Conservation (phyloP, 53 echinoderm and acorn worm species). For the Crossaster papposus region DNA sequence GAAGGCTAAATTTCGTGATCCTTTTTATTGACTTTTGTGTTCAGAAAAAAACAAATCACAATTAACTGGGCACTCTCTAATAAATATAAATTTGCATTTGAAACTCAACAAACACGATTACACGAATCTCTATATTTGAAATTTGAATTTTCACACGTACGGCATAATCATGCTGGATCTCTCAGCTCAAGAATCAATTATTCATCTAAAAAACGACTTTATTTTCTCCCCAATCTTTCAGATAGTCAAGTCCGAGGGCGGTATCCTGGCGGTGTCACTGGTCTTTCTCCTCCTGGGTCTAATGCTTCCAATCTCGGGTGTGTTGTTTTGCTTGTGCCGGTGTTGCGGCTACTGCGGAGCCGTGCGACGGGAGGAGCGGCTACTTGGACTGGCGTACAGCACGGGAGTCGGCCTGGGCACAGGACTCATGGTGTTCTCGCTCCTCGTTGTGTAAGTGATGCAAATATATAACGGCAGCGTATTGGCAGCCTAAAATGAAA, state of each 20-base stretch:
- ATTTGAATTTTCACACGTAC: too few species aligned
- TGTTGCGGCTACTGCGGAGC: constrained; percentile 23
- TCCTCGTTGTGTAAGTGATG: constrained; percentile 27
- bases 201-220: too few species aligned
- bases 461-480: not conserved
- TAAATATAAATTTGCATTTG: too few species aligned
- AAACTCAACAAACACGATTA: too few species aligned
- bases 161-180: too few species aligned
- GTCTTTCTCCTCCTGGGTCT: constrained; percentile 17
- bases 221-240: not conserved
- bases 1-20: too few species aligned
- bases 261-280: constrained; percentile 28
- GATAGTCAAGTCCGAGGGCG: constrained; percentile 43
- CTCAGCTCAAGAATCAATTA: too few species aligned
- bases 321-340: constrained; percentile 37
- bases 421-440: not conserved
- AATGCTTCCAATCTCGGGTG: constrained; percentile 31
- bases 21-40: too few species aligned
- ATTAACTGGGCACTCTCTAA: too few species aligned
- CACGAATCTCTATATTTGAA: too few species aligned
- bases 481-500: not conserved
- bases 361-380: constrained; percentile 15
- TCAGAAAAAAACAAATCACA: too few species aligned
- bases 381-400: not conserved
- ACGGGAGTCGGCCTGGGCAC: constrained; percentile 26